Evolutionary conservation across 2,113 vertebrate genomes (phyloP).

Genomic region (Gallinago media): DNA sequence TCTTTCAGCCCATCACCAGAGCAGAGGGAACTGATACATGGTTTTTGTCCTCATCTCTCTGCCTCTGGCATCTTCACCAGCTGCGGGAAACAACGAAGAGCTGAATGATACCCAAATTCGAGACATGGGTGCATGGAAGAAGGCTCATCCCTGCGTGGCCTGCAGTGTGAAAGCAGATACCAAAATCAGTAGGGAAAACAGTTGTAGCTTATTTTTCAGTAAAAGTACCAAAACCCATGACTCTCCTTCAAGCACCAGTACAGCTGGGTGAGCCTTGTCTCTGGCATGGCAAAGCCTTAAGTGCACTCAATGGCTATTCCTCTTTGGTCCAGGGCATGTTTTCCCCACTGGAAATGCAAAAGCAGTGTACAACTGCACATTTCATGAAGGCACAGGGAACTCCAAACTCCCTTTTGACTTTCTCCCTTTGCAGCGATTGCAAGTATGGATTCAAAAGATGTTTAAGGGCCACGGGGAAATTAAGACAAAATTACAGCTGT

Average conservation of each 20-base stretch:
- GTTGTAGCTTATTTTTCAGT: not conserved
- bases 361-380: not conserved
- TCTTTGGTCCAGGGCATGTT: not conserved
- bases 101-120: not conserved
- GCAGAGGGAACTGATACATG: rapidly evolving
- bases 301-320: not conserved
- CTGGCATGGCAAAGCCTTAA: not conserved
- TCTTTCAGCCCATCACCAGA: not conserved
- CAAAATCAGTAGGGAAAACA: not conserved
- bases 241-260: not conserved
- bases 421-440: not conserved
- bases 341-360: not conserved
- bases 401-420: not conserved
- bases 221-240: rapidly evolving
- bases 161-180: not conserved
- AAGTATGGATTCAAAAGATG: not conserved
- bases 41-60: not conserved
- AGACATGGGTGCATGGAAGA: not conserved
- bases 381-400: not conserved
- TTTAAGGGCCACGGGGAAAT: conserved; percentile 38
- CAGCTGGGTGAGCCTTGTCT: not conserved
- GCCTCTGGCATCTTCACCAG: not conserved
- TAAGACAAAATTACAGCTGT: conserved; percentile 55
- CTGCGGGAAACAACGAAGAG: not conserved
- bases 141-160: not conserved